phyloP scores from a whole-genome alignment of 2,113 vertebrate genomes.

The Elephas maximus region DNA sequence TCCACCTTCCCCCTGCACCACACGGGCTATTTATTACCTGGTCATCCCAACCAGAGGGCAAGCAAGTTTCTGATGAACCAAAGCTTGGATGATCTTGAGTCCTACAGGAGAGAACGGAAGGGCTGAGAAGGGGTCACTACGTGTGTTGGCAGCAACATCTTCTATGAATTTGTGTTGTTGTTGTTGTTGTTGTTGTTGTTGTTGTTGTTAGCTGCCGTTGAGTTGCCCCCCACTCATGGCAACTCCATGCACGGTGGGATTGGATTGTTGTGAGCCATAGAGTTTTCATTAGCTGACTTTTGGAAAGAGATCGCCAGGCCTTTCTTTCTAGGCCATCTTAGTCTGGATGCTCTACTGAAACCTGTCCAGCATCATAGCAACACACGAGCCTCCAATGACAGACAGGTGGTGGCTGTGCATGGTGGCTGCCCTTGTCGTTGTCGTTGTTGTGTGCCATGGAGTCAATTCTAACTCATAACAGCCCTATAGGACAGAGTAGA shows the following conservation, averaged over 20 bases:
- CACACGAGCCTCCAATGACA: background rate
- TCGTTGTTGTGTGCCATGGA: background rate
- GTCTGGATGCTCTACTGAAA: background rate
- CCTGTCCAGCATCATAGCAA: background rate
- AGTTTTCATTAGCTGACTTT: background rate
- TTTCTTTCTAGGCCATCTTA: background rate
- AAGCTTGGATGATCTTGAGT: constrained; percentile 12
- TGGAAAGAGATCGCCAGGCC: background rate
- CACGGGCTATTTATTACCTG: constrained; percentile 82
- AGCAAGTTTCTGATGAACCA: constrained; percentile 64
- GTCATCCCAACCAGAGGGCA: constrained; percentile 4
- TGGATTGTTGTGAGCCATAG: background rate
- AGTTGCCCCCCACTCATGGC: background rate
- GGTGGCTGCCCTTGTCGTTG: background rate
- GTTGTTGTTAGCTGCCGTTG: background rate
- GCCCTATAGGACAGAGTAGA: background rate
- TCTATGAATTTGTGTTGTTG: background rate
- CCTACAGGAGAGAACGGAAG: constrained; percentile 74
- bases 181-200: background rate
- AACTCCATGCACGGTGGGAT: background rate
- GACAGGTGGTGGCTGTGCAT: background rate
- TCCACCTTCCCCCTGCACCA: background rate
- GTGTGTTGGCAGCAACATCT: background rate
- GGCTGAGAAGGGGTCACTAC: background rate
- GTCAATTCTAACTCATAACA: background rate